These are phyloP conservation scores for Eriosoma lanigerum DNA, from an alignment of 1,140 invertebrate species.

Conservation along the genomic window DNA sequence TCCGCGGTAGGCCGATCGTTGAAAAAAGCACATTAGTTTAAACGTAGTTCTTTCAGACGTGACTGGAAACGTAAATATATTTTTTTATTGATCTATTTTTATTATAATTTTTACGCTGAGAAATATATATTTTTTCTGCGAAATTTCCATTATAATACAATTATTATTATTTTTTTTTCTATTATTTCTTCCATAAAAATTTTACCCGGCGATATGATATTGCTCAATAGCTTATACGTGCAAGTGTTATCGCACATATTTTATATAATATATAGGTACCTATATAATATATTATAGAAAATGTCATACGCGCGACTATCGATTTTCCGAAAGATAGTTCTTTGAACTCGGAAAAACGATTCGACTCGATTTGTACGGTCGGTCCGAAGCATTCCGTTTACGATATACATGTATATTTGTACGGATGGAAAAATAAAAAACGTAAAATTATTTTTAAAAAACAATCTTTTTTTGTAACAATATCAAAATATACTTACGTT, in stretches of 20 bases:
- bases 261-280: no score
- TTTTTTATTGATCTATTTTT: constrained; percentile 8
- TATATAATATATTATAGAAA: constrained; percentile 6
- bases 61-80: background rate
- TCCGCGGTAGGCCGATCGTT: background rate
- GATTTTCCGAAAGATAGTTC: constrained; percentile 44
- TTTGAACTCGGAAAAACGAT: constrained; percentile 38
- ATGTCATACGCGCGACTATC: background rate
- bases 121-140: background rate
- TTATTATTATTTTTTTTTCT: background rate
- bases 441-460: constrained; percentile 1
- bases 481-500: constrained; percentile 3
- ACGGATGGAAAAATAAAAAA: background rate
- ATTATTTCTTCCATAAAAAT: background rate
- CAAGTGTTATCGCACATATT: background rate
- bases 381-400: constrained; percentile 7
- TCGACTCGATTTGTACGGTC: constrained; percentile 31
- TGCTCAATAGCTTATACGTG: background rate
- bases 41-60: background rate
- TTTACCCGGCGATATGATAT: background rate
- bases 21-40: background rate
- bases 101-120: background rate
- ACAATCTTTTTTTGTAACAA: background rate
- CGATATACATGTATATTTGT: background rate
- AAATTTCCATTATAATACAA: background rate